A percentile compares a stretch with the other conserved stretches of the same genome.
Conservation (phyloP, 2,113 vertebrate species). For the Ceyx margarethae region DNA sequence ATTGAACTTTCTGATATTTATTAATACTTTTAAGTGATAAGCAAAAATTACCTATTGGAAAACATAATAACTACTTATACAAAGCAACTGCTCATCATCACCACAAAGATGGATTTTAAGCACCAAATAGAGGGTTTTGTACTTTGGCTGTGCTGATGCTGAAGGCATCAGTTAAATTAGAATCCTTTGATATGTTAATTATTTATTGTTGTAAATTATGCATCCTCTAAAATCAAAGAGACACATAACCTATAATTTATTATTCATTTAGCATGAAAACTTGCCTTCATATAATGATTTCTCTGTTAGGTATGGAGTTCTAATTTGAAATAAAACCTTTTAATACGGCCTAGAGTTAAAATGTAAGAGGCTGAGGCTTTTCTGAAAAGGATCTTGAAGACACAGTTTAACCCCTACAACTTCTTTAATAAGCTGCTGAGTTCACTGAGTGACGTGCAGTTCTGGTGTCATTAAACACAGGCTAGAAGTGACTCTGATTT, state of each 20-base stretch:
- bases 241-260: conserved; percentile 76
- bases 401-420: neutral
- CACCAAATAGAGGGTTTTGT: conserved; percentile 44
- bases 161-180: conserved; percentile 71
- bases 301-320: conserved; percentile 43
- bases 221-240: conserved; percentile 75
- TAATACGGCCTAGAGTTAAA: conserved; percentile 29
- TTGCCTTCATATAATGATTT: conserved; percentile 60
- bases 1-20: conserved; percentile 27
- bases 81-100: conserved; percentile 17
- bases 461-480: neutral
- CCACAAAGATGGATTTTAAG: conserved; percentile 35
- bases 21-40: conserved; percentile 62
- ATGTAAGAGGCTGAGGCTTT: neutral
- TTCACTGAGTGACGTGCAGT: neutral
- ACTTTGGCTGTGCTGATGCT: conserved; percentile 41
- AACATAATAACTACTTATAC: conserved; percentile 27
- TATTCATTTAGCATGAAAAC: conserved; percentile 74
- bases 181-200: conserved; percentile 78
- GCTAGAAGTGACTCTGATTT: neutral
- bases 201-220: conserved; percentile 80
- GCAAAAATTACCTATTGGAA: conserved; percentile 37
- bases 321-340: conserved; percentile 65
- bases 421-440: neutral
- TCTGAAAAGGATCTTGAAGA: neutral